Conservation (phyloP, 2,797 vertebrate genomes). For the Falco rusticolus region DNA sequence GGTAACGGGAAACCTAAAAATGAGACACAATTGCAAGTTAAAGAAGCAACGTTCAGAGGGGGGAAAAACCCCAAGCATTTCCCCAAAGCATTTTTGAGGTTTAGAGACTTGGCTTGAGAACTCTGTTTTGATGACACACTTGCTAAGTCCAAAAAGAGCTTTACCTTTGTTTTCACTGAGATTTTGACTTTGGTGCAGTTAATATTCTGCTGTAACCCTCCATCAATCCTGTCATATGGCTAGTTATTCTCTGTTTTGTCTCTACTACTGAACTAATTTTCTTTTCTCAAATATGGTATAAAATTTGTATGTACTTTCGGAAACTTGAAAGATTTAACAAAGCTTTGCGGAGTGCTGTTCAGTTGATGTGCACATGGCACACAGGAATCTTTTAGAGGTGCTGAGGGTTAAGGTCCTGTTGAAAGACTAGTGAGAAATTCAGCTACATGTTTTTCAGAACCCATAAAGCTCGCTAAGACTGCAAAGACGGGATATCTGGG, state of each 20-base stretch:
- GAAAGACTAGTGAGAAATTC: not conserved
- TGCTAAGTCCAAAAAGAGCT: not conserved
- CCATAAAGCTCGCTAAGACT: not conserved
- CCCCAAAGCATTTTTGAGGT: not conserved
- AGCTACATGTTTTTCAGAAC: not conserved
- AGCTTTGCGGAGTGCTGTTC: not conserved
- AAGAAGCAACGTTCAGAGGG: not conserved
- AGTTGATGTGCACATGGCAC: accelerated
- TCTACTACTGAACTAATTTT: not conserved
- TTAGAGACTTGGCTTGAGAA: not conserved
- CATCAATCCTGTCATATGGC: not conserved
- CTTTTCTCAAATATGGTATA: not conserved
- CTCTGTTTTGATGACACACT: not conserved
- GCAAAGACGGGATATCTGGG: not conserved
- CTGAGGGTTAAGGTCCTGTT: not conserved
- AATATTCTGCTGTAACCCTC: not conserved
- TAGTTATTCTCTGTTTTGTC: not conserved
- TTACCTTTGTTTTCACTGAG: not conserved
- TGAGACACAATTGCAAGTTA: not conserved
- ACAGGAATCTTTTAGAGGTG: not conserved
- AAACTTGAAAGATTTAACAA: not conserved
- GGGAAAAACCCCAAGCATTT: not conserved
- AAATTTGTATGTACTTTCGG: not conserved
- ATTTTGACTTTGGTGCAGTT: not conserved
- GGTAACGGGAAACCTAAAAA: not conserved